Conservation (phyloP, 2,113 vertebrate genomes). For the Dunckerocampus dactyliophorus region DNA sequence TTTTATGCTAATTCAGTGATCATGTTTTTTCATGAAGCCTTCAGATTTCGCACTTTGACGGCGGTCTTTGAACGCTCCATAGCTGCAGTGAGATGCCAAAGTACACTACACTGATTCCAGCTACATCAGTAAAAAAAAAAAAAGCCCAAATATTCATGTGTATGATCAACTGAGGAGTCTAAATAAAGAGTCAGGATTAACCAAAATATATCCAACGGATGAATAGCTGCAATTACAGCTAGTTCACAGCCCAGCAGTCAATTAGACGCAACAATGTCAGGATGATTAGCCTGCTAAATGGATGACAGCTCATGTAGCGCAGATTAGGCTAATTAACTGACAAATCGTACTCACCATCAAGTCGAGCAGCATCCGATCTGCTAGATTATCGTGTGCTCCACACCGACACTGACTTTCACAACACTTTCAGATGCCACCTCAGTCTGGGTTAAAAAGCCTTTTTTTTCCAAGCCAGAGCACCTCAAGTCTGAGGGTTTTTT, state of each 20-base stretch:
- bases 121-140: background rate
- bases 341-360: constrained; percentile 29
- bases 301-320: constrained; percentile 47
- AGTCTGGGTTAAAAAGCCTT: constrained; percentile 37
- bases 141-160: constrained; percentile 17
- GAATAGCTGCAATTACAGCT: constrained; percentile 56
- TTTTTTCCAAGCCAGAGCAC: constrained; percentile 32
- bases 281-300: constrained; percentile 50
- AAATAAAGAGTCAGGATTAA: constrained; percentile 35
- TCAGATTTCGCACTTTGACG: no score
- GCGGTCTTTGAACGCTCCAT: no score
- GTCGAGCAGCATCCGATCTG: constrained; percentile 40
- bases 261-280: constrained; percentile 49
- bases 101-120: background rate
- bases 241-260: constrained; percentile 41
- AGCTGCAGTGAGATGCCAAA: no score
- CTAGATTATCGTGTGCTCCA: constrained; percentile 42
- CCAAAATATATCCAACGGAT: constrained; percentile 49
- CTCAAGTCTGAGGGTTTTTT: constrained; percentile 57
- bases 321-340: constrained; percentile 52
- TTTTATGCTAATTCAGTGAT: no score
- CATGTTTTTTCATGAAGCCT: no score
- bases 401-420: constrained; percentile 34
- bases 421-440: constrained; percentile 41
- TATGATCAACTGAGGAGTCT: constrained; percentile 30